Percentiles rank a stretch among this genome's conserved stretches.
Conservation (phyloP, 2,888 invertebrate genomes). For the Plemyria rubiginata region DNA sequence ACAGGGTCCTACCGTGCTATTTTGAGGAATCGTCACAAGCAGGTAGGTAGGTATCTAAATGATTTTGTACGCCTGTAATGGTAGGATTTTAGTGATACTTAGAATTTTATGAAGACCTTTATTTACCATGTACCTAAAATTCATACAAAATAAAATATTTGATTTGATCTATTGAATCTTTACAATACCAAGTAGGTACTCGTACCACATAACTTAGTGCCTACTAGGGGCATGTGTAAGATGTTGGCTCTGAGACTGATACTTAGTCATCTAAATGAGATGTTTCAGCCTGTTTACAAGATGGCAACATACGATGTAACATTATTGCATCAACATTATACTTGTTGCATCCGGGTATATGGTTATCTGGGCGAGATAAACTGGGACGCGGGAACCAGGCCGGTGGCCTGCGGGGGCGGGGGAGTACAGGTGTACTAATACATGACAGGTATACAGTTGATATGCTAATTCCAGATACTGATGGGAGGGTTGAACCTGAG, state of each 20-base stretch:
- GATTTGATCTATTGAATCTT: too few relatives aligned
- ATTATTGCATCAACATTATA: too few relatives aligned
- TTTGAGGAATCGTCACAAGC: too few relatives aligned
- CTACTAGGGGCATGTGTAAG: not conserved
- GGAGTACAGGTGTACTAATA: slow-evolving; percentile 48
- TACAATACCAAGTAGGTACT: too few relatives aligned
- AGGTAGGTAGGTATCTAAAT: too few relatives aligned
- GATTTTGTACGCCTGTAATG: too few relatives aligned
- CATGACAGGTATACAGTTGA: slow-evolving; percentile 22
- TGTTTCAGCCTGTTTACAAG: not conserved
- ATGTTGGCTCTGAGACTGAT: not conserved
- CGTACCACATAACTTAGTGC: too few relatives aligned
- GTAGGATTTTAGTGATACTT: too few relatives aligned
- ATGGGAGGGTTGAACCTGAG: not conserved
- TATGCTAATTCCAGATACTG: slow-evolving; percentile 1
- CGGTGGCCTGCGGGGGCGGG: slow-evolving; percentile 55
- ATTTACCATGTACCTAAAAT: too few relatives aligned
- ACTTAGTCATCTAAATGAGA: not conserved
- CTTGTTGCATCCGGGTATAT: slow-evolving; percentile 57
- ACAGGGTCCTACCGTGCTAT: too few relatives aligned
- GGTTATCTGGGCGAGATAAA: slow-evolving; percentile 41
- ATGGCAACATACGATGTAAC: slow-evolving; percentile 4
- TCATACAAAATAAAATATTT: too few relatives aligned
- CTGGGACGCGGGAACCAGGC: slow-evolving; percentile 61
- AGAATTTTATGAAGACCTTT: too few relatives aligned